Base-by-base conservation (phyloP, 2,113 vertebrate species). In the Cyanoderma ruficeps region DNA sequence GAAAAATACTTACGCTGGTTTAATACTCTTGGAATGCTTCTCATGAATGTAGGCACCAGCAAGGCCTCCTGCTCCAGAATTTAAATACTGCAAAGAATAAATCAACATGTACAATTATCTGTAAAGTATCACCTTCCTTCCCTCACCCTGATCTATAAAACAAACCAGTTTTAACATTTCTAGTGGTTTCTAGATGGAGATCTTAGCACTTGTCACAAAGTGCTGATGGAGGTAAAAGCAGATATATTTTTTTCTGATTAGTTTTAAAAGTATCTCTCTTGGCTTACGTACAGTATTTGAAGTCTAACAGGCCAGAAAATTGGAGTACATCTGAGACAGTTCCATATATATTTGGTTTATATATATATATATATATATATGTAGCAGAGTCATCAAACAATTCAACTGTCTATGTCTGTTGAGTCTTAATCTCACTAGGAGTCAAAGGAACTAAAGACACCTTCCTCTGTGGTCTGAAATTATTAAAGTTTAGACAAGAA, bases 31-130 rank as follows among this genome's bases (percentile, higher is more conserved):
- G 56, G 91, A 95, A 90, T 99, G 98, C 28, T 99, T 99, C 95
- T 99, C 97, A 33, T 99, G 99, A 96, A 99, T 95, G 74, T 98
- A 99, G 0, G 98, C 99, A 63, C 96, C 99, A 15, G 98, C 99
- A 0, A 99, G 80, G 33, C 99, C 99, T 41, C 99, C 99, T 33
- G 99, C 98, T 72, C 99, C 99, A 30, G 99, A 98, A 90, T 99
- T 99, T 72, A 99, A 80, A 94, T 99, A 99, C 99, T 99, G 94
- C 63, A 95, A 93, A 90, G 59, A 87, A 96, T 33, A 96, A 87
- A 96, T 57, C 86, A 84, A 82, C 18, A 77, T 7, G 20, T 49
- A 91, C 31, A 68, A 25, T 92, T 93, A 68, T 60, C 64, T 75
- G 18, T 35, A 28, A 85, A 37, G 9, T 21, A 52, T 16, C 46